Conservation (phyloP, 2,797 vertebrate species). For the Clamator glandarius region DNA sequence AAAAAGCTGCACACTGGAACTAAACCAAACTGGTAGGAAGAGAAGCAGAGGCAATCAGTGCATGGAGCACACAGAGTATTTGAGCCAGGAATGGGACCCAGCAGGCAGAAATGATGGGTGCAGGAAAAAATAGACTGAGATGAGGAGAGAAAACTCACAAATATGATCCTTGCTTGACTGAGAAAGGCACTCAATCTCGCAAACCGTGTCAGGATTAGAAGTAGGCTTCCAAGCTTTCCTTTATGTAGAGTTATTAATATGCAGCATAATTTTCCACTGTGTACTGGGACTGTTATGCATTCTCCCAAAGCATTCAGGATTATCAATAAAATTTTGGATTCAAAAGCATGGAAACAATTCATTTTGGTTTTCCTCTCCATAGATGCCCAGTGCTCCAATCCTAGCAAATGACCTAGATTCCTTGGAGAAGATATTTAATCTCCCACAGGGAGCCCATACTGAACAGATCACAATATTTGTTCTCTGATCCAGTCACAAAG, state of each 20-base stretch:
- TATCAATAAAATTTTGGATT: neutral
- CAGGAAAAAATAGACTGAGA: neutral
- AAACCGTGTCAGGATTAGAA: neutral
- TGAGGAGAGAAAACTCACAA: neutral
- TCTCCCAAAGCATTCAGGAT: neutral
- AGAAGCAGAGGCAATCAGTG: neutral
- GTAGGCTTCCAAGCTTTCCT: neutral
- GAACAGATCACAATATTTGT: conserved; percentile 52
- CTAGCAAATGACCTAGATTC: conserved; percentile 16
- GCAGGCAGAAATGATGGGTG: neutral
- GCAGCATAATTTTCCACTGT: neutral
- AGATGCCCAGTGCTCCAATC: neutral
- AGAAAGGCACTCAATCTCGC: neutral
- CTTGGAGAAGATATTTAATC: conserved; percentile 35
- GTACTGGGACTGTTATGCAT: neutral
- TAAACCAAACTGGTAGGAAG: neutral
- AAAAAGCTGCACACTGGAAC: neutral
- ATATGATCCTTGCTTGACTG: neutral
- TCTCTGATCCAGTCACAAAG: conserved; percentile 47
- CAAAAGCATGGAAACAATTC: neutral
- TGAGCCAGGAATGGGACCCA: accelerated
- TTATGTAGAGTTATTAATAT: neutral
- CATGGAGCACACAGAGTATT: neutral
- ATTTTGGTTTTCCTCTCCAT: neutral
- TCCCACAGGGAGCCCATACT: neutral